These are phyloP conservation scores for Phyllotreta striolata DNA, from an alignment of 2,888 invertebrate species.

Conservation along the genomic window DNA sequence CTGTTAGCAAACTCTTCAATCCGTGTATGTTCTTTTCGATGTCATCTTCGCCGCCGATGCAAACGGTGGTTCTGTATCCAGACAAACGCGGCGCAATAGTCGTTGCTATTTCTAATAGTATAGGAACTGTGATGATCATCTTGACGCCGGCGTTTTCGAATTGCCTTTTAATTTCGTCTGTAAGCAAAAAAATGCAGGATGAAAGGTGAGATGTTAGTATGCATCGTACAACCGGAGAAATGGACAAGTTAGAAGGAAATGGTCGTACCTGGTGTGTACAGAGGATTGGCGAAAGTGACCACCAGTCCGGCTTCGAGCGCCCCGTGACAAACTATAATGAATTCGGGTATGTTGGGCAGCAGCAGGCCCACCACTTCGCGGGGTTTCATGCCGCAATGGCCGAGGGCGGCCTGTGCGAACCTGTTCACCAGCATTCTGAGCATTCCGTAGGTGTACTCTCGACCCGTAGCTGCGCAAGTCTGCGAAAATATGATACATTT, in stretches of 20 bases:
- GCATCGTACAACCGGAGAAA: too few species aligned
- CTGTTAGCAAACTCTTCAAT: slow-evolving; percentile 56
- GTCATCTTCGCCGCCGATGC: slow-evolving; percentile 70
- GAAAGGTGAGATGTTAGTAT: too few species aligned
- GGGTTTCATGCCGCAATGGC: slow-evolving; percentile 66
- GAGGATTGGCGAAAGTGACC: slow-evolving; percentile 74
- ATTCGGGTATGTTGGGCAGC: slow-evolving; percentile 77
- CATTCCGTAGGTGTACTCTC: slow-evolving; percentile 71
- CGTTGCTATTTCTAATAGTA: slow-evolving; percentile 68
- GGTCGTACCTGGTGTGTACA: slow-evolving; percentile 71
- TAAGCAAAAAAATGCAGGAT: slow-evolving; percentile 39
- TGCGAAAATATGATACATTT: slow-evolving; percentile 52
- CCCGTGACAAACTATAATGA: slow-evolving; percentile 71
- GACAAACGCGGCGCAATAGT: slow-evolving; percentile 65
- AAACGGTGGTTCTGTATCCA: slow-evolving; percentile 69
- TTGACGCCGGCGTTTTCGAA: slow-evolving; percentile 71
- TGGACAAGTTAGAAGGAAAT: neutral
- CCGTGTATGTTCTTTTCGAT: slow-evolving; percentile 57
- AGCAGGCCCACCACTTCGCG: slow-evolving; percentile 73
- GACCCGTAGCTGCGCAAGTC: slow-evolving; percentile 75
- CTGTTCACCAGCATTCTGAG: slow-evolving; percentile 67
- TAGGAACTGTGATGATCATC: slow-evolving; percentile 70
- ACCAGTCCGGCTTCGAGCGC: slow-evolving; percentile 71
- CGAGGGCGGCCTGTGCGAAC: slow-evolving; percentile 67
- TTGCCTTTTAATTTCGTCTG: slow-evolving; percentile 71